These are phyloP conservation scores for Apogon hyalosoma DNA, from an alignment of 2,797 vertebrate genomes.

Conservation along the genomic window DNA sequence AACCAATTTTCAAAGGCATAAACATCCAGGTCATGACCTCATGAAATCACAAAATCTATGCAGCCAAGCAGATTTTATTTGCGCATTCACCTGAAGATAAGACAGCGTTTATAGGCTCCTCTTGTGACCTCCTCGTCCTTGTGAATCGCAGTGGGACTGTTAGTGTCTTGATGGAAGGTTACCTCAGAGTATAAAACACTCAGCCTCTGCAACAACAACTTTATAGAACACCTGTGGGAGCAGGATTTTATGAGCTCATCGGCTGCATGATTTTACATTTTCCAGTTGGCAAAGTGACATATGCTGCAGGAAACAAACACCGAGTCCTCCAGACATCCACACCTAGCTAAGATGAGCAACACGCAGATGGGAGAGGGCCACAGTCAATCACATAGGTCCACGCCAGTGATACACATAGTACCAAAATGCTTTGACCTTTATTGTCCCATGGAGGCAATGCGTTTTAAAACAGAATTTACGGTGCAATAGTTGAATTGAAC, in stretches of 20 bases:
- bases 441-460: slow-evolving; percentile 4
- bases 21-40: slow-evolving; percentile 67
- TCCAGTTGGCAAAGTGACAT: slow-evolving; percentile 77
- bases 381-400: slow-evolving; percentile 25
- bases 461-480: background rate
- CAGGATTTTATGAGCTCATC: slow-evolving; percentile 69
- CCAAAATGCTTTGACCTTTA: slow-evolving; percentile 28
- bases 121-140: slow-evolving; percentile 73
- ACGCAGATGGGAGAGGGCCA: slow-evolving; percentile 23
- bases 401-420: background rate
- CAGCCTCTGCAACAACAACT: slow-evolving; percentile 75
- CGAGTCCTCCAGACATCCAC: slow-evolving; percentile 33
- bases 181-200: slow-evolving; percentile 73
- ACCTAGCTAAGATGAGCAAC: slow-evolving; percentile 3
- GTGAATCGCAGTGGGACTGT: slow-evolving; percentile 68
- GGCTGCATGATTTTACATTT: slow-evolving; percentile 79
- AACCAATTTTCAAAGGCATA: slow-evolving; percentile 57
- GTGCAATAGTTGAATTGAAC: slow-evolving; percentile 5
- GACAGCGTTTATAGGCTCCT: slow-evolving; percentile 64
- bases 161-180: slow-evolving; percentile 74
- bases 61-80: slow-evolving; percentile 68
- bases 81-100: slow-evolving; percentile 66
- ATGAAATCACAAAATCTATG: slow-evolving; percentile 66
- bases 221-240: slow-evolving; percentile 78
- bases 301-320: slow-evolving; percentile 76